phyloP scores from a whole-genome alignment of 2,113 vertebrate species.

The Morone saxatilis region DNA sequence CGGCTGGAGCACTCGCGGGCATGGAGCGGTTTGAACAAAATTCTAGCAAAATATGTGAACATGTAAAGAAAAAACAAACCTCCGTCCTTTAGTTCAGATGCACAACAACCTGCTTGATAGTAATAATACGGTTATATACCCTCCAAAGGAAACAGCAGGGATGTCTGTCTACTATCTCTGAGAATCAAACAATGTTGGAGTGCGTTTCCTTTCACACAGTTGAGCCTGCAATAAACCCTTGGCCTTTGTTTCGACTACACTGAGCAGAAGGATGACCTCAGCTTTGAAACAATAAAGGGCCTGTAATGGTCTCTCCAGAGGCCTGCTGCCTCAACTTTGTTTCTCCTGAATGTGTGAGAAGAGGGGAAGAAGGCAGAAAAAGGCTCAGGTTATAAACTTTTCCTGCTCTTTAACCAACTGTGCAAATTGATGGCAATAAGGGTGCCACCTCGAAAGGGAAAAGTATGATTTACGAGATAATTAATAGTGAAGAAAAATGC shows the following conservation, averaged over 20 bases:
- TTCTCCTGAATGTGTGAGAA: conserved; percentile 88
- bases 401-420: conserved; percentile 48
- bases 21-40: conserved; percentile 11
- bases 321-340: conserved; percentile 95
- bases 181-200: conserved; percentile 92
- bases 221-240: conserved; percentile 94
- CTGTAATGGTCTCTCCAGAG: conserved; percentile 96
- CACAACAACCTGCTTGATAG: conserved; percentile 29
- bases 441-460: conserved; percentile 19
- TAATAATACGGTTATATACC: not conserved
- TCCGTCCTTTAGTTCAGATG: not conserved
- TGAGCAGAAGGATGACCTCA: conserved; percentile 98
- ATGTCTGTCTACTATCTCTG: conserved; percentile 76
- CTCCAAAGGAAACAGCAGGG: conserved; percentile 64
- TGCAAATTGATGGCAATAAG: conserved; percentile 43
- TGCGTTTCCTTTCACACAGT: conserved; percentile 98
- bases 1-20: conserved; percentile 22
- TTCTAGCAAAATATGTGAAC: conserved; percentile 13
- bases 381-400: conserved; percentile 62
- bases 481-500: not conserved
- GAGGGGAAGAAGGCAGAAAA: conserved; percentile 49
- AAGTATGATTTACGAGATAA: not conserved
- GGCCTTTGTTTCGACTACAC: conserved; percentile 95
- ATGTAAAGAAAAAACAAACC: not conserved
- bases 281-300: conserved; percentile 97